Evolutionary conservation across 2,888 invertebrate genomes (phyloP), one percentile per base, ranked within the genome.

Genomic region (Eledona agricola): DNA sequence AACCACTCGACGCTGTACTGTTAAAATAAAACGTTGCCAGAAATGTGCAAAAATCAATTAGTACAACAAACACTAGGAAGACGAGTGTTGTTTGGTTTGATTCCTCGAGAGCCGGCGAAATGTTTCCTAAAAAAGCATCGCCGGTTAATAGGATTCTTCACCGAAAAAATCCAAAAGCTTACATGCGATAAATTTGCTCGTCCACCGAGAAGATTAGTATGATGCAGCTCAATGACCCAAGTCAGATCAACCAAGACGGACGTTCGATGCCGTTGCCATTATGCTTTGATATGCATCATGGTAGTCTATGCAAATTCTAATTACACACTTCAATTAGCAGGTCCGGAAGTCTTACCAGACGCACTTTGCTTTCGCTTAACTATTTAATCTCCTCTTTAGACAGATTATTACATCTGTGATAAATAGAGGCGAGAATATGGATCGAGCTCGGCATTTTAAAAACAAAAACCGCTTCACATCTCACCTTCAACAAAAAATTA

Each of bases 261-360:
- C 50, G 51, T 43, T 50, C 31, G 47, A 54, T 57, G 57, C 58
- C 53, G 57, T 51, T 59, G 62, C 57, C 59, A 64, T 64, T 61
- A 61, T 55, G 49, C 54, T 61, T 64, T 63, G 68, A 66, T 66
- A 66, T 66, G 64, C 66, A 66, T 66, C 67, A 61, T 64, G 64
- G 63, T 63, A 63, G 60, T 29, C 59, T 62, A 68, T 67, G 68
- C 66, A 66, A 67, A 67, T 63, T 66, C 62, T 63, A 68, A 68
- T 67, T 68, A 68, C 59, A 67, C 64, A 68, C 62, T 64, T 65
- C 66, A 68, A 68, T 67, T 64, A 64, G 55, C 63, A 63, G 58
- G 60, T 63, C 57, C 59, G 63, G 62, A 64, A 64, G 34, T 25
- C 11, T 13, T 25, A 22, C 23, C 26, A 22, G 45, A 34, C 45